phyloP scores from a whole-genome alignment of 2,888 invertebrate genomes.

The Pristionchus arcanus region DNA sequence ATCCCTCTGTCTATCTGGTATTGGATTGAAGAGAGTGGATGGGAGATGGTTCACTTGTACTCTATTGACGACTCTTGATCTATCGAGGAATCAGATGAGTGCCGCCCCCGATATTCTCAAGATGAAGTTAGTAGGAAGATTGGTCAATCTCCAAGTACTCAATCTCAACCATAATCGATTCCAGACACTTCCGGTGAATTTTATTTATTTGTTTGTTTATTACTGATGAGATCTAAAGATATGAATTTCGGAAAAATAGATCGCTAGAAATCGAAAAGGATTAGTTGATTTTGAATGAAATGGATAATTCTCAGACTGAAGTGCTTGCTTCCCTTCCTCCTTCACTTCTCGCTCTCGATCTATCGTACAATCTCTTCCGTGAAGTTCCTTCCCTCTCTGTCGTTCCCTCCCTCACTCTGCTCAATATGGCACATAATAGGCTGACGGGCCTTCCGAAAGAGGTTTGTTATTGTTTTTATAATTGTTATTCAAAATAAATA shows the following conservation, averaged over 20 bases:
- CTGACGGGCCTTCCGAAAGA: background rate
- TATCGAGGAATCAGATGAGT: constrained; percentile 32
- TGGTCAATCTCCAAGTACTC: constrained; percentile 32
- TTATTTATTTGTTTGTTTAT: background rate
- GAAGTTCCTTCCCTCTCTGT: background rate
- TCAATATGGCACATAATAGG: constrained; percentile 34
- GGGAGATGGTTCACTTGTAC: constrained; percentile 44
- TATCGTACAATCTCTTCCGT: background rate
- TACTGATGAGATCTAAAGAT: background rate
- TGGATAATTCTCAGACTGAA: background rate
- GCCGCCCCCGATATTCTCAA: background rate
- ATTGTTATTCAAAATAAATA: too few species aligned
- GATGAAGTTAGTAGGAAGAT: background rate
- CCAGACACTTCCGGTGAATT: background rate
- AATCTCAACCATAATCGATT: background rate
- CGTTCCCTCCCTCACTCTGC: background rate
- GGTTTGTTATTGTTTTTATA: background rate
- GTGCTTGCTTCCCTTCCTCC: background rate
- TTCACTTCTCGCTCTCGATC: constrained; percentile 22
- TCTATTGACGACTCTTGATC: constrained; percentile 32
- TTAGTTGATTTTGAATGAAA: background rate
- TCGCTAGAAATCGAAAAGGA: background rate
- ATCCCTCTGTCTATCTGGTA: background rate
- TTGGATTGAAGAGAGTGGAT: constrained; percentile 4
- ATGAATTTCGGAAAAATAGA: background rate